Percentiles rank a stretch among this genome's conserved stretches.
These are phyloP conservation scores for Pan troglodytes DNA, from an alignment of 2,113 vertebrate species.

Conservation along the genomic window NHGRI_mPanTro3-v2.1_pri NC_072401.2:148397001-148397500, in stretches of 20 bases:
- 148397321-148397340: neutral
- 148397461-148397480: neutral
- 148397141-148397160: neutral
- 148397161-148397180: slow-evolving; percentile 45
- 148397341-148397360: neutral
- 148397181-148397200: slow-evolving; percentile 16
- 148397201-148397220: slow-evolving; percentile 20
- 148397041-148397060: no score
- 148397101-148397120: neutral
- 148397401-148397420: neutral
- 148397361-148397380: neutral
- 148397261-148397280: slow-evolving; percentile 18
- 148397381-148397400: neutral
- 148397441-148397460: neutral
- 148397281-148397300: neutral
- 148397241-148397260: slow-evolving; percentile 54
- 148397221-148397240: slow-evolving; percentile 35
- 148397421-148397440: neutral
- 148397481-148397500: neutral
- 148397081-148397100: neutral
- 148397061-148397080: neutral
- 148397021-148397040: no score
- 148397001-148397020: no score
- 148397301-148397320: neutral
- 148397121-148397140: slow-evolving; percentile 27